phyloP scores from a whole-genome alignment of 2,113 vertebrate genomes.

The Calidris pygmaea region DNA sequence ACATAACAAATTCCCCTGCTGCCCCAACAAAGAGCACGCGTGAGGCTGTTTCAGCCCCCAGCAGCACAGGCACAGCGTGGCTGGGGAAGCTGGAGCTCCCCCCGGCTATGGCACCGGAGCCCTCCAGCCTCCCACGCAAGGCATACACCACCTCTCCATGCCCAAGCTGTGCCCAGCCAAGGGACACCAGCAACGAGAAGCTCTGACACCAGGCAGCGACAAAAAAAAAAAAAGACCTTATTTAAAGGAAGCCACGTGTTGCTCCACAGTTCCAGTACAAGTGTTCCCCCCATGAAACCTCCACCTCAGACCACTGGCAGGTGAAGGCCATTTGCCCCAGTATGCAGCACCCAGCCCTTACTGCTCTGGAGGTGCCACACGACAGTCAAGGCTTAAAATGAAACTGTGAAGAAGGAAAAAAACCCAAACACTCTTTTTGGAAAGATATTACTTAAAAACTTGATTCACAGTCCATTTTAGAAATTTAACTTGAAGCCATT shows the following conservation, averaged over 20 bases:
- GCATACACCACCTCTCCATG: neutral
- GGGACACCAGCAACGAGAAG: neutral
- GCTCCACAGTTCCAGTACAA: neutral
- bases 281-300: neutral
- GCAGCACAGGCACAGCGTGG: fast-evolving
- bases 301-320: neutral
- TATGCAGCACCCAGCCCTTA: neutral
- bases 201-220: neutral
- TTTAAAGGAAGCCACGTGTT: neutral
- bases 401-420: neutral
- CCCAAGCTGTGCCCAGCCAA: neutral
- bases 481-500: neutral
- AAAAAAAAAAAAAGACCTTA: neutral
- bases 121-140: neutral
- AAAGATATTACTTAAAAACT: neutral
- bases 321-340: neutral
- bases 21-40: fast-evolving
- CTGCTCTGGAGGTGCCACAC: neutral
- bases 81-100: neutral
- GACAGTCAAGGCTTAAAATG: neutral
- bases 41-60: neutral
- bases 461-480: neutral
- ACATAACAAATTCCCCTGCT: neutral
- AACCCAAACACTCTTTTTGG: neutral
- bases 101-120: neutral